These are phyloP conservation scores for Allolobophora icterica DNA, from an alignment of 2,888 invertebrate species.

Conservation along the genomic window DNA sequence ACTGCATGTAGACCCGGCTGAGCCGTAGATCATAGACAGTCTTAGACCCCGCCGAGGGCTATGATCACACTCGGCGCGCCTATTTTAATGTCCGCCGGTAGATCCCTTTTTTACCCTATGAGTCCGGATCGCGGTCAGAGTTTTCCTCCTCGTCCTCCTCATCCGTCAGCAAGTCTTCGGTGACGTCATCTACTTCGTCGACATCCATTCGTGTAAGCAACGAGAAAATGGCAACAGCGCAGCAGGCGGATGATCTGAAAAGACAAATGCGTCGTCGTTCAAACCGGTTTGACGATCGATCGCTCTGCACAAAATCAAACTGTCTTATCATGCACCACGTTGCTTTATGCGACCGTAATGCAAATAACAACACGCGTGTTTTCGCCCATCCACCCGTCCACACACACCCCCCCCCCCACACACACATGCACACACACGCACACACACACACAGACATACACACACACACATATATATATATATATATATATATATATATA, in stretches of 20 bases:
- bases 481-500: too few species aligned
- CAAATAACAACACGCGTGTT: too few species aligned
- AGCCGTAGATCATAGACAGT: not conserved
- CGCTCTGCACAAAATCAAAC: not conserved
- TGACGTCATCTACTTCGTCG: not conserved
- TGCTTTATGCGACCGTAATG: too few species aligned
- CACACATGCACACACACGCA: too few species aligned
- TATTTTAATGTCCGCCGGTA: not conserved
- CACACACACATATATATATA: too few species aligned
- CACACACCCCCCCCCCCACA: too few species aligned
- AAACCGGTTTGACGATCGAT: not conserved
- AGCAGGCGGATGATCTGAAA: not conserved
- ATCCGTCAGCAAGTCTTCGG: not conserved
- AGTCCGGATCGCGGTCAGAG: not conserved
- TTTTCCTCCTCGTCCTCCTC: not conserved
- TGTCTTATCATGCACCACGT: too few species aligned
- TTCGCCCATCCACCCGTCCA: too few species aligned
- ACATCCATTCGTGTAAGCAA: not conserved
- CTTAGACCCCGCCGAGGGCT: not conserved
- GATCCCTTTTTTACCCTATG: not conserved
- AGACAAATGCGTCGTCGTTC: not conserved
- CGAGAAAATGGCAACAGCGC: not conserved
- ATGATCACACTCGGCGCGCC: slow-evolving; percentile 4
- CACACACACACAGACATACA: too few species aligned
- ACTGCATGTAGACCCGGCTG: slow-evolving; percentile 8